phyloP scores from a whole-genome alignment of 37 sponge, comb jelly and placozoan species.

The Hormiphora californensis region DNA sequence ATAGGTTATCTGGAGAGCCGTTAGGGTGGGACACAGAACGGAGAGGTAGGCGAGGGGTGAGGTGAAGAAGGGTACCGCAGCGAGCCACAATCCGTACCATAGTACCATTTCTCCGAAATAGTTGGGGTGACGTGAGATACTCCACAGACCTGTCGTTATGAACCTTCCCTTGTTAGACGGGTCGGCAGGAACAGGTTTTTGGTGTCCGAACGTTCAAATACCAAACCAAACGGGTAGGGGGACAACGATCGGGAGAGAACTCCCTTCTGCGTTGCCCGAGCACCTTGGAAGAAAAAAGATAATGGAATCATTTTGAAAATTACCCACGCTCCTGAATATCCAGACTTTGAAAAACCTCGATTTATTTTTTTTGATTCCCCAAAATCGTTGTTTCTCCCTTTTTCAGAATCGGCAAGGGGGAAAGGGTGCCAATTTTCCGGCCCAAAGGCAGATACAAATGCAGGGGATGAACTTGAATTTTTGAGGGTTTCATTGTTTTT shows the following conservation, averaged over 20 bases:
- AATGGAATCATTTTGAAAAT: background rate
- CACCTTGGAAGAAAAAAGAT: background rate
- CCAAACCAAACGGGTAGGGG: conserved; percentile 68
- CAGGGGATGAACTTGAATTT: background rate
- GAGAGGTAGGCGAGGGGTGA: background rate
- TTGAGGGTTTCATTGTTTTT: too few species aligned
- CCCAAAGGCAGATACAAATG: background rate
- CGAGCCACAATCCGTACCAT: conserved; percentile 80
- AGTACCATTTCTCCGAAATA: conserved; percentile 92
- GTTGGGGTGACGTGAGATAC: conserved; percentile 80
- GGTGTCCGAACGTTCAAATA: conserved; percentile 85
- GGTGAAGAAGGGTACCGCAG: conserved; percentile 77
- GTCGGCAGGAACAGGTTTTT: conserved; percentile 65
- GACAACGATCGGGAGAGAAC: conserved; percentile 59
- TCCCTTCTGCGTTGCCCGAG: background rate
- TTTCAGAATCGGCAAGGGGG: background rate
- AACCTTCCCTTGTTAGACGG: conserved; percentile 72
- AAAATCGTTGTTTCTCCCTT: background rate
- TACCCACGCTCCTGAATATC: conserved; percentile 3
- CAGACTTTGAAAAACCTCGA: background rate
- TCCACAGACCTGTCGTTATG: conserved; percentile 80
- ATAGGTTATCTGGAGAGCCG: background rate
- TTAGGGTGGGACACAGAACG: background rate
- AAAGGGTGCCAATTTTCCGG: background rate
- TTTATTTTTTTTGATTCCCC: background rate